These are phyloP conservation scores for Coturnix japonica DNA, from an alignment of 2,113 vertebrate genomes.

Conservation along the genomic window DNA sequence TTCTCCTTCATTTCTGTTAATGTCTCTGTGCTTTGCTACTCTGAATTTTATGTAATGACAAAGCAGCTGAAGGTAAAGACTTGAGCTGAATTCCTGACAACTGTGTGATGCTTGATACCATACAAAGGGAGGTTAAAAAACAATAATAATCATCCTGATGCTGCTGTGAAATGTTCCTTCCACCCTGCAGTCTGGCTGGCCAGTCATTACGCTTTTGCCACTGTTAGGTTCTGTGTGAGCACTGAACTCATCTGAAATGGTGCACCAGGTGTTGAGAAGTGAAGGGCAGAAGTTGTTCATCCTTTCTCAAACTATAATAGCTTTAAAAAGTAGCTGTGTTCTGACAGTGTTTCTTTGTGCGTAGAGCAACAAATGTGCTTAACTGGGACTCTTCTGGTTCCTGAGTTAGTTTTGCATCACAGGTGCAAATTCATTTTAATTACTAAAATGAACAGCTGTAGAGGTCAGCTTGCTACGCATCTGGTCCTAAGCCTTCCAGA, in stretches of 20 bases:
- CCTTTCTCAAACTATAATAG: not conserved
- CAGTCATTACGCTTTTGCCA: not conserved
- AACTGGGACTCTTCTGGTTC: not conserved
- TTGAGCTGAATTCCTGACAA: not conserved
- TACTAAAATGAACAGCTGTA: conserved; percentile 60
- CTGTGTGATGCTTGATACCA: not conserved
- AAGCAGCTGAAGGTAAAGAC: not conserved
- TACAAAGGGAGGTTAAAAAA: not conserved
- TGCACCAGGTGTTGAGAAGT: not conserved
- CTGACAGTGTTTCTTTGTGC: conserved; percentile 49
- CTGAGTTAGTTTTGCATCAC: conserved; percentile 56
- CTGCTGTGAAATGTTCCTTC: not conserved
- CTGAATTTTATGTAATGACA: not conserved
- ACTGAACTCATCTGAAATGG: not conserved
- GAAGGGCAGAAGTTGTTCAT: not conserved
- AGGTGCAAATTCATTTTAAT: conserved; percentile 68
- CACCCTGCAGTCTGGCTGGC: not conserved
- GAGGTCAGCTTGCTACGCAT: conserved; percentile 32
- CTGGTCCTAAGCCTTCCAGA: conserved; percentile 27
- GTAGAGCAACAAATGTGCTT: conserved; percentile 37
- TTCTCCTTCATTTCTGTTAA: not conserved
- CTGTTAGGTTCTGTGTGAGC: accelerated
- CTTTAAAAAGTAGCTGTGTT: not conserved
- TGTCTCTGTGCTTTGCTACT: not conserved
- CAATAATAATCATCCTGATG: not conserved